These are phyloP conservation scores for Ammodytes dubius DNA, from an alignment of 2,113 vertebrate species.

Conservation along the genomic window DNA sequence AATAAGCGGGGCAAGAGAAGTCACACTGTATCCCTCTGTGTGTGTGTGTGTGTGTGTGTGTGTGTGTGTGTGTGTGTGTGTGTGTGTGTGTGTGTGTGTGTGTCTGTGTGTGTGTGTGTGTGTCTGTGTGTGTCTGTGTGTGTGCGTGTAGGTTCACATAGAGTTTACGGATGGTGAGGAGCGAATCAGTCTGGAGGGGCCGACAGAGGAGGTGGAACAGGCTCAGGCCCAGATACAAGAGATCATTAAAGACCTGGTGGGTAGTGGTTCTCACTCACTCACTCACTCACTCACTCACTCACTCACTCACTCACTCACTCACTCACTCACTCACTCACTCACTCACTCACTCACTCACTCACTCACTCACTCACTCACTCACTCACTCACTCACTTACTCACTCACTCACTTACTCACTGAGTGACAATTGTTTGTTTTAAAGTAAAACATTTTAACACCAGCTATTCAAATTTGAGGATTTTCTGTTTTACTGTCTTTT, in stretches of 20 bases:
- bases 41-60: too few species aligned
- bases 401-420: background rate
- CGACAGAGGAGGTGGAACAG: slow-evolving; percentile 85
- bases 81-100: background rate
- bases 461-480: background rate
- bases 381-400: background rate
- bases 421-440: background rate
- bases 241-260: slow-evolving; percentile 87
- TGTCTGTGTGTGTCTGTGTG: slow-evolving; percentile 5
- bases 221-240: slow-evolving; percentile 86
- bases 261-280: slow-evolving; percentile 6
- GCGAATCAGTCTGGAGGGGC: slow-evolving; percentile 86
- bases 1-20: background rate
- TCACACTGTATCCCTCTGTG: background rate
- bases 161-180: slow-evolving; percentile 89
- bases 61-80: too few species aligned
- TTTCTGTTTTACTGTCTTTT: background rate
- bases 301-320: background rate
- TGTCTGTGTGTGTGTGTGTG: background rate
- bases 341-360: background rate
- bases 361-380: background rate
- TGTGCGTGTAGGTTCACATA: slow-evolving; percentile 82
- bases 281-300: background rate
- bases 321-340: too few species aligned
- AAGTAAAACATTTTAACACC: background rate